Conservation (phyloP, 2,888 invertebrate genomes). For the Dicycla oo region DNA sequence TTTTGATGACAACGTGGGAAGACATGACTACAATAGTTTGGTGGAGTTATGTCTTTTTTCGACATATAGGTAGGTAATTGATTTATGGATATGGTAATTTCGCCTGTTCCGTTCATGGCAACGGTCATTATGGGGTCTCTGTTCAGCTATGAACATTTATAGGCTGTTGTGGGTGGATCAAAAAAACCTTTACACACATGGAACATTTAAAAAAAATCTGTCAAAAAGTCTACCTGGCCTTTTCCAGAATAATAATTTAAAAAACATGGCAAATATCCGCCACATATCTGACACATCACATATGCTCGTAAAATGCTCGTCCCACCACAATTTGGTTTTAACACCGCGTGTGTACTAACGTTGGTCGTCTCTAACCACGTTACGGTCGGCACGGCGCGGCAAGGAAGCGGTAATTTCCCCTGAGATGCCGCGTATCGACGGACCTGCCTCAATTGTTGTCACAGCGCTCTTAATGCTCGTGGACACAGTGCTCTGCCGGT, state of each 20-base stretch:
- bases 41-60: background rate
- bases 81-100: background rate
- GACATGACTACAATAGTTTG: conserved; percentile 3
- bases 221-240: background rate
- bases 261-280: conserved; percentile 24
- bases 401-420: conserved; percentile 80
- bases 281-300: conserved; percentile 25
- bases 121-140: background rate
- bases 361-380: conserved; percentile 71
- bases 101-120: background rate
- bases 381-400: conserved; percentile 63
- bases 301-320: conserved; percentile 36
- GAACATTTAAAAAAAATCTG: background rate
- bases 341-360: conserved; percentile 70
- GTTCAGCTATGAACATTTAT: background rate
- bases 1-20: conserved; percentile 21
- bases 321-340: conserved; percentile 76
- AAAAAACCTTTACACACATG: background rate
- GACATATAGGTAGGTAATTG: background rate
- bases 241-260: conserved; percentile 16
- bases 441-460: conserved; percentile 73
- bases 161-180: background rate
- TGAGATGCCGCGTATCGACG: conserved; percentile 78
- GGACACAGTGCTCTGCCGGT: conserved; percentile 56
- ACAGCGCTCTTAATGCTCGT: conserved; percentile 54